Evolutionary conservation across 1,140 invertebrate genomes (phyloP).

Genomic region (Cydia splendana): DNA sequence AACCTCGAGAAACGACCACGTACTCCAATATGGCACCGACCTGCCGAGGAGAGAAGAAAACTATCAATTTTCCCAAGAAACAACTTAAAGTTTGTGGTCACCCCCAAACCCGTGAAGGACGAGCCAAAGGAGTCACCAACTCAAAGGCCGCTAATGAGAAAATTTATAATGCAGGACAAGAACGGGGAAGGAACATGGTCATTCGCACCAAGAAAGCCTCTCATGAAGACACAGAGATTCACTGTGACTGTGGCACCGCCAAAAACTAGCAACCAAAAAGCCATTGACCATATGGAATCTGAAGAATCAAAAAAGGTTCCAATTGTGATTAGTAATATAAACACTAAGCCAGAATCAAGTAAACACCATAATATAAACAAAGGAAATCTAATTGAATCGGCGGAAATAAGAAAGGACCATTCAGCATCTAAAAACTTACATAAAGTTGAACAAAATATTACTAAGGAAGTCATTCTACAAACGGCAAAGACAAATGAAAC

Average conservation of each 20-base stretch:
- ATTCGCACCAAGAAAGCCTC: background rate
- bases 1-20: background rate
- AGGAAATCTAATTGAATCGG: background rate
- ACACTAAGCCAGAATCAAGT: background rate
- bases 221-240: background rate
- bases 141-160: slow-evolving; percentile 4
- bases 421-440: background rate
- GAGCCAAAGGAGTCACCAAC: background rate
- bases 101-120: slow-evolving; percentile 6
- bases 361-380: background rate
- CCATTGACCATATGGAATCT: background rate
- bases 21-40: background rate
- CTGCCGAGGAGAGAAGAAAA: slow-evolving; percentile 33
- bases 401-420: background rate
- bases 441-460: background rate
- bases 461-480: background rate
- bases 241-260: background rate
- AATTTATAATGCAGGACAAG: background rate
- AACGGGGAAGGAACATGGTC: background rate
- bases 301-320: background rate
- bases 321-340: background rate
- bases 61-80: slow-evolving; percentile 34
- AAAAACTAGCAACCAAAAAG: background rate
- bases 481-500: background rate
- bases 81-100: slow-evolving; percentile 32